These are phyloP conservation scores for Cavia porcellus DNA, from an alignment of 2,113 vertebrate genomes.

Conservation along the genomic window DNA sequence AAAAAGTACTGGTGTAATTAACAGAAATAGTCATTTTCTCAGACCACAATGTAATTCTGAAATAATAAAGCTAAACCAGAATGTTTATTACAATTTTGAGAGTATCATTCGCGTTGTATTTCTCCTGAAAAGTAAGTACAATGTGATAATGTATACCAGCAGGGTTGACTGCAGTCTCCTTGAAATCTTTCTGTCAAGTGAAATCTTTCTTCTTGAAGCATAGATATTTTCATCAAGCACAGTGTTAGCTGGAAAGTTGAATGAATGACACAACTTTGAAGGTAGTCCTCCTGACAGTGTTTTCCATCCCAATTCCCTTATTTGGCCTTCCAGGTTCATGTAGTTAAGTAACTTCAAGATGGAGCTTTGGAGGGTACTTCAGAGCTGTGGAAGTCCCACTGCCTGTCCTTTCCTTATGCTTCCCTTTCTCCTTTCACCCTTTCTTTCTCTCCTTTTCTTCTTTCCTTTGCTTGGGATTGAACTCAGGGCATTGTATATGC, in stretches of 20 bases:
- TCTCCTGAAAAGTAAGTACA: not conserved
- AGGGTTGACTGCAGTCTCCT: not conserved
- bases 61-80: not conserved
- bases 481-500: not conserved
- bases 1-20: not conserved
- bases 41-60: conserved; percentile 16
- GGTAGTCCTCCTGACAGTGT: not conserved
- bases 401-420: not conserved
- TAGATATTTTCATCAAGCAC: not conserved
- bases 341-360: not conserved
- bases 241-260: not conserved
- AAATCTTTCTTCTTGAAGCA: not conserved
- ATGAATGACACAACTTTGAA: not conserved
- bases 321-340: conserved; percentile 9
- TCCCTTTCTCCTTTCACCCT: not conserved
- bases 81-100: not conserved
- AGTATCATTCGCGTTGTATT: not conserved
- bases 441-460: not conserved
- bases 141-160: not conserved
- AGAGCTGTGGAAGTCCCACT: not conserved
- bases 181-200: not conserved
- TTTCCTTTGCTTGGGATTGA: not conserved
- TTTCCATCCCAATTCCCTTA: not conserved
- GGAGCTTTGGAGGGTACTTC: not conserved
- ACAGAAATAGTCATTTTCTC: conserved; percentile 1